Conservation (phyloP, 2,113 vertebrate species). For the Hydropotes inermis region DNA sequence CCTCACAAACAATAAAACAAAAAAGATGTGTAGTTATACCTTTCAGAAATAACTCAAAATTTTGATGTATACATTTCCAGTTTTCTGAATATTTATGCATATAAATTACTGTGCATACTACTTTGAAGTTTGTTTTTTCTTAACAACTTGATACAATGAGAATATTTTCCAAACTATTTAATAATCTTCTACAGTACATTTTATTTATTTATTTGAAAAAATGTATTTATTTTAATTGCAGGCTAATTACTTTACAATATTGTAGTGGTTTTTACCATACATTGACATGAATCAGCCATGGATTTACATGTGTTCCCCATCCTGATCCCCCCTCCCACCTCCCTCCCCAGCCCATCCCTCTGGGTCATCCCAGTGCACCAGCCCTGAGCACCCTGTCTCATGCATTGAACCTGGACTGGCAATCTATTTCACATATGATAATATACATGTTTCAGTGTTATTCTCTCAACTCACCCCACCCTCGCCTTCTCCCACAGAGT, state of each 20-base stretch:
- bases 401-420: neutral
- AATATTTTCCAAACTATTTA: neutral
- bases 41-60: neutral
- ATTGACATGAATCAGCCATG: neutral
- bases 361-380: neutral
- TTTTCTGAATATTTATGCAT: neutral
- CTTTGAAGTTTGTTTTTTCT: neutral
- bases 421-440: neutral
- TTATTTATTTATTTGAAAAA: neutral
- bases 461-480: neutral
- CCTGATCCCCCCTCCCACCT: neutral
- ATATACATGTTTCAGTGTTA: neutral
- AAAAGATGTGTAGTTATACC: neutral
- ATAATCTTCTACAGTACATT: neutral
- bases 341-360: neutral
- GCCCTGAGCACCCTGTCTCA: neutral
- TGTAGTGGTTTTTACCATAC: neutral
- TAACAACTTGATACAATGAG: neutral
- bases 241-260: neutral
- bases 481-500: neutral
- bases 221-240: too few relatives aligned
- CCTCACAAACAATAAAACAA: neutral
- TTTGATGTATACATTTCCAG: neutral
- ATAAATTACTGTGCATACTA: neutral
- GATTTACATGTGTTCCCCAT: neutral